A percentile compares a stretch with the other conserved stretches of the same genome.
Conservation (phyloP, 2,888 invertebrate genomes). For the Alentia gelatinosa region DNA sequence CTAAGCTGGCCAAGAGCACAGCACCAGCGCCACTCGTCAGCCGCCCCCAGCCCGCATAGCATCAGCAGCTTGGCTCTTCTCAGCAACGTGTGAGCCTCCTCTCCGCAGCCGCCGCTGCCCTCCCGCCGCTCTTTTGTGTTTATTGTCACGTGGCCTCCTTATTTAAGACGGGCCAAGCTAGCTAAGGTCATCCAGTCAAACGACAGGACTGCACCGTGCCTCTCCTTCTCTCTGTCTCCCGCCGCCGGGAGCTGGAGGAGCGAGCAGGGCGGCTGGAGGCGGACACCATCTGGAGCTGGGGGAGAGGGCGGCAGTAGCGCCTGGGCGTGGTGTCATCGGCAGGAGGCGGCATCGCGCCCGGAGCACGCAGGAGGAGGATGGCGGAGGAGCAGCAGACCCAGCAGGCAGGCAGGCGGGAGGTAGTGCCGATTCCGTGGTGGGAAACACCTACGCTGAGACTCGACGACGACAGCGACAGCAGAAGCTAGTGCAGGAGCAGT, state of each 20-base stretch:
- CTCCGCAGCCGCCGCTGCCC: not conserved
- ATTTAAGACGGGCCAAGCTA: slow-evolving; percentile 1
- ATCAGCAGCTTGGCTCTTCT: not conserved
- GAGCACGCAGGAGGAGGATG: slow-evolving; percentile 13
- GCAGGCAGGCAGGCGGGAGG: not conserved
- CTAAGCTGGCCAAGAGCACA: not conserved
- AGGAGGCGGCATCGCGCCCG: not conserved
- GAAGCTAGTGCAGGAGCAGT: not conserved
- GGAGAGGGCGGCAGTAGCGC: not conserved
- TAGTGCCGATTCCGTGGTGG: too few species aligned
- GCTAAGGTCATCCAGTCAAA: slow-evolving; percentile 12
- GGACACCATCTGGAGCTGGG: not conserved
- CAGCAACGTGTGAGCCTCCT: not conserved
- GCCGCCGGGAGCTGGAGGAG: too few species aligned
- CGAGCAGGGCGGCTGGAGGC: not conserved
- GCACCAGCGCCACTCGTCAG: not conserved
- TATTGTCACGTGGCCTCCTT: not conserved
- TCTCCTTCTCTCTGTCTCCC: too few species aligned
- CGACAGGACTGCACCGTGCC: not conserved
- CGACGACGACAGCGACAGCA: not conserved
- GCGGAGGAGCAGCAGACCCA: not conserved
- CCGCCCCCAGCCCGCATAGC: not conserved
- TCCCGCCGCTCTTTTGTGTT: slow-evolving; percentile 53
- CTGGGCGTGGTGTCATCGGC: not conserved
- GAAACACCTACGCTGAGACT: too few species aligned